phyloP scores from a whole-genome alignment of 2,797 vertebrate species.

The Masticophis lateralis region DNA sequence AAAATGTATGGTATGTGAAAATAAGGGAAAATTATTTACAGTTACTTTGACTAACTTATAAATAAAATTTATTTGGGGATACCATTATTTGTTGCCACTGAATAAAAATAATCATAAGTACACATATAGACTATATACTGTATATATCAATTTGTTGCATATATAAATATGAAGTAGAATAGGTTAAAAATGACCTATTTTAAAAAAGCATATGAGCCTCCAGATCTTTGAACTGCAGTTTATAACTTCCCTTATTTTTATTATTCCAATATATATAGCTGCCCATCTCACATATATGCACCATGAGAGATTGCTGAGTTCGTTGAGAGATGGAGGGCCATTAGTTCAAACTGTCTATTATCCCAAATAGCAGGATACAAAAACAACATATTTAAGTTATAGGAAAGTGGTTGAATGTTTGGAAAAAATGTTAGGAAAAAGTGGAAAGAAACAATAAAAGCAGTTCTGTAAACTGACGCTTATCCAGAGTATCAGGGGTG shows the following conservation, averaged over 20 bases:
- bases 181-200: background rate
- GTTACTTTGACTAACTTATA: background rate
- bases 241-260: background rate
- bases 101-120: background rate
- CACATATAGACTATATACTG: background rate
- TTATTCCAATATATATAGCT: background rate
- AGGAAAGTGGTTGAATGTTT: background rate
- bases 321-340: background rate
- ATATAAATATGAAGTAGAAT: background rate
- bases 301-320: background rate
- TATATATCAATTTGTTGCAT: background rate
- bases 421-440: background rate
- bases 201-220: background rate
- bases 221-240: background rate
- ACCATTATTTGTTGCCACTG: background rate
- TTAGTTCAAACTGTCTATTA: background rate
- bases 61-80: background rate
- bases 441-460: background rate
- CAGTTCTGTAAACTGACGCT: background rate
- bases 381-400: background rate
- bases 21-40: background rate
- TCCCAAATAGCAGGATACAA: background rate
- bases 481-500: background rate
- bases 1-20: background rate
- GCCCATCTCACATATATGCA: background rate